Evolutionary conservation across 2,113 vertebrate species (phyloP).

Genomic region (Ramphastos sulfuratus): DNA sequence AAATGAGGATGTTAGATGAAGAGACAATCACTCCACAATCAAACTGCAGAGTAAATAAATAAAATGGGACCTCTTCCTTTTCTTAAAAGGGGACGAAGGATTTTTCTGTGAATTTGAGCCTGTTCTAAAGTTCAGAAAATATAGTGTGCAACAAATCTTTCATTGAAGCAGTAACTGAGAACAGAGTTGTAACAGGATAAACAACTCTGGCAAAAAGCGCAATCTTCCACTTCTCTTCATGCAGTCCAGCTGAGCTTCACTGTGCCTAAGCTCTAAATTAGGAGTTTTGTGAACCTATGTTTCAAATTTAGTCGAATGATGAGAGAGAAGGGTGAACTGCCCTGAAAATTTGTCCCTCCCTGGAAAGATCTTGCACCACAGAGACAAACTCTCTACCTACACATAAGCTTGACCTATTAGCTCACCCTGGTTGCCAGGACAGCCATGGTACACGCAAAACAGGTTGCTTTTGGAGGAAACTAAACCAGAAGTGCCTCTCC

Average conservation of each 20-base stretch:
- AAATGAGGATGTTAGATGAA: neutral
- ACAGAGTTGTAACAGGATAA: neutral
- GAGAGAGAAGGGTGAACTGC: neutral
- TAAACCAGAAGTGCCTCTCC: neutral
- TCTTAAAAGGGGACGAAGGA: neutral
- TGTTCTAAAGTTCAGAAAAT: neutral
- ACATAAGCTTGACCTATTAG: accelerated
- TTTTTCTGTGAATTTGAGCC: neutral
- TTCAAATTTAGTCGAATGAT: neutral
- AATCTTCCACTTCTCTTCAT: neutral
- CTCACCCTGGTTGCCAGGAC: neutral
- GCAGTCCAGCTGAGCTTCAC: neutral
- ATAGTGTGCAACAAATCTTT: neutral
- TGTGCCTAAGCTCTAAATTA: neutral
- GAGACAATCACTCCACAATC: neutral
- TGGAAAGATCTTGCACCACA: neutral
- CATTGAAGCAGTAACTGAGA: neutral
- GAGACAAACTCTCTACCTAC: neutral
- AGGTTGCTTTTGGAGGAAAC: neutral
- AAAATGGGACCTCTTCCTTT: neutral
- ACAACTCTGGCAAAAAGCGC: neutral
- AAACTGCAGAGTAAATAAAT: neutral
- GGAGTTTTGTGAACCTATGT: neutral
- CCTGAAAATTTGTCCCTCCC: neutral
- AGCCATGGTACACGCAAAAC: accelerated